Conservation (phyloP, 2,888 invertebrate species). For the Chymomyza procnemis region DNA sequence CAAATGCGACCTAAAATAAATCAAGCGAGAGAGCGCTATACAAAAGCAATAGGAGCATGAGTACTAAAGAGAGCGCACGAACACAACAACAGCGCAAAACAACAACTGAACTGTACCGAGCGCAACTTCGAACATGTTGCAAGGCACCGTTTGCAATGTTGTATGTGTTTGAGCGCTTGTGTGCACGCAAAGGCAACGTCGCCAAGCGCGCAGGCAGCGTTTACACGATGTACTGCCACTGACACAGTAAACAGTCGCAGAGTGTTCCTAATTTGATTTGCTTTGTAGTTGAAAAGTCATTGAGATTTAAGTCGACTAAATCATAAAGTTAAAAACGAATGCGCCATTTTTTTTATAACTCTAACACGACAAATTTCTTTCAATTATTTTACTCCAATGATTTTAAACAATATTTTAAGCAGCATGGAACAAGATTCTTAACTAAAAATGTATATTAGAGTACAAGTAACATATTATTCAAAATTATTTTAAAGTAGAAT, state of each 20-base stretch:
- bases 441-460: too few species aligned
- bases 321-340: too few species aligned
- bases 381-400: too few species aligned
- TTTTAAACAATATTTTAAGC: too few species aligned
- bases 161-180: not conserved
- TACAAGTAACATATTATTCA: too few species aligned
- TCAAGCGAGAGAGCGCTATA: constrained; percentile 47
- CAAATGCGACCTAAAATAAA: constrained; percentile 74
- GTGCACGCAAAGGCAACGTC: not conserved
- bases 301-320: too few species aligned
- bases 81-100: constrained; percentile 8
- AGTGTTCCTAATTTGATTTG: too few species aligned
- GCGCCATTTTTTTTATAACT: too few species aligned
- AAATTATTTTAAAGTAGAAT: too few species aligned
- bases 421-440: too few species aligned
- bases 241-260: not conserved
- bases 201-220: not conserved
- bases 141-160: constrained; percentile 5
- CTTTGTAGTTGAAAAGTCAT: too few species aligned
- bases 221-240: not conserved
- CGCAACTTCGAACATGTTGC: constrained; percentile 40
- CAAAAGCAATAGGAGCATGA: constrained; percentile 18
- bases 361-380: too few species aligned
- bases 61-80: constrained; percentile 28
- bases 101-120: constrained; percentile 50